A percentile compares a stretch with the other conserved stretches of the same genome.
These are phyloP conservation scores for Epizoanthus rinbou DNA, from an alignment of 92 coral and sea anemone species.

Conservation along the genomic window DNA sequence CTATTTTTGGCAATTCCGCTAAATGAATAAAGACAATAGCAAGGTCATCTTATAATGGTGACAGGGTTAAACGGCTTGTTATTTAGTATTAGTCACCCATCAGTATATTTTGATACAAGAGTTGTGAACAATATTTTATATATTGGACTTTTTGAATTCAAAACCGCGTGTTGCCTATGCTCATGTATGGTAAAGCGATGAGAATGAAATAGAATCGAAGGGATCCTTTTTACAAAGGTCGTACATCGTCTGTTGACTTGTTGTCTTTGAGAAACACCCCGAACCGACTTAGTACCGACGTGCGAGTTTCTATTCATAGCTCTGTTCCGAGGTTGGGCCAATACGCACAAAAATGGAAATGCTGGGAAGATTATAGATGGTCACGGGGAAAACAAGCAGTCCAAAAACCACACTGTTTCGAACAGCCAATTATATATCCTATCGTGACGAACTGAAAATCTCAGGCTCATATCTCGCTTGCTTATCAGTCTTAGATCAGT, in stretches of 20 bases:
- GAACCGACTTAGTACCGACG: neutral
- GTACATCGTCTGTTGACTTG: neutral
- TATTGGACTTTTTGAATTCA: slow-evolving; percentile 18
- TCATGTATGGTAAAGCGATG: slow-evolving; percentile 28
- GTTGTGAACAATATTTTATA: slow-evolving; percentile 24
- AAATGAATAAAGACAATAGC: slow-evolving; percentile 14
- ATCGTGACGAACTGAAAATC: slow-evolving; percentile 29
- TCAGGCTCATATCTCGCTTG: slow-evolving; percentile 21
- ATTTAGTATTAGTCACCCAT: slow-evolving; percentile 8
- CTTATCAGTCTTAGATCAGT: neutral
- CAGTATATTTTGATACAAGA: slow-evolving; percentile 27
- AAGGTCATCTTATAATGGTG: slow-evolving; percentile 17
- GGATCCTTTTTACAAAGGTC: neutral
- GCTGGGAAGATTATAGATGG: slow-evolving; percentile 17
- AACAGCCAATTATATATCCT: slow-evolving; percentile 25
- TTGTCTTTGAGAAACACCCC: neutral
- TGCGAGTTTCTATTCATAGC: neutral
- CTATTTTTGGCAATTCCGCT: slow-evolving; percentile 38
- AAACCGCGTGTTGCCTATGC: slow-evolving; percentile 4
- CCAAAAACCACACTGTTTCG: slow-evolving; percentile 15
- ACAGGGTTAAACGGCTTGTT: slow-evolving; percentile 30
- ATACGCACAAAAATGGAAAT: slow-evolving; percentile 13
- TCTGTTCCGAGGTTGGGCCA: neutral
- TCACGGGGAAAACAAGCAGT: slow-evolving; percentile 36
- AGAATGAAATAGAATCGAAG: neutral